Evolutionary conservation across 2,888 invertebrate genomes (phyloP).

Genomic region (Ischnura elegans): DNA sequence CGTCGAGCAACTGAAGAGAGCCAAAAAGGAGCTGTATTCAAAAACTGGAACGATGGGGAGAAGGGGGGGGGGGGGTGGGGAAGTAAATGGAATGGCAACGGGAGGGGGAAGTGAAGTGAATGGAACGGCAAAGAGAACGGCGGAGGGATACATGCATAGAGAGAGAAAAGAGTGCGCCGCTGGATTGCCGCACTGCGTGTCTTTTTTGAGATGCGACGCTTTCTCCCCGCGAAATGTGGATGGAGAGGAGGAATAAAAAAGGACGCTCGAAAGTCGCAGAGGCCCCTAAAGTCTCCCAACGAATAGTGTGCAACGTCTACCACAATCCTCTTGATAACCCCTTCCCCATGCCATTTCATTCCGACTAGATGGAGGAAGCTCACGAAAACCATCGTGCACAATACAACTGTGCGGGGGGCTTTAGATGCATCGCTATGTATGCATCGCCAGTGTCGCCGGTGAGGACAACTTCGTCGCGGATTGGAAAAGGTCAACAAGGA

Average conservation of each 20-base stretch:
- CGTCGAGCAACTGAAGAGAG: neutral
- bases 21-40: neutral
- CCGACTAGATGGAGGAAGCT: neutral
- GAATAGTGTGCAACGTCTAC: too few species aligned
- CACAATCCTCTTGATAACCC: neutral
- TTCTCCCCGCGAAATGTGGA: neutral
- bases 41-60: neutral
- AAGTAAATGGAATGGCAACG: neutral
- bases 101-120: neutral
- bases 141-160: neutral
- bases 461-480: neutral
- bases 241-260: neutral
- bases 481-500: neutral
- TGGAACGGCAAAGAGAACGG: neutral
- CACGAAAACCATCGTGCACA: neutral
- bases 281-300: neutral
- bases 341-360: neutral
- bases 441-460: neutral
- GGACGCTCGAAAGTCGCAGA: neutral
- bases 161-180: neutral
- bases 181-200: constrained; percentile 34
- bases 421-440: neutral
- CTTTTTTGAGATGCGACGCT: constrained; percentile 32
- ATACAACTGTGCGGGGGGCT: neutral
- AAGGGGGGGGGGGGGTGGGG: neutral